Conservation (phyloP, 2,113 vertebrate species). For the Cebus imitator region DNA sequence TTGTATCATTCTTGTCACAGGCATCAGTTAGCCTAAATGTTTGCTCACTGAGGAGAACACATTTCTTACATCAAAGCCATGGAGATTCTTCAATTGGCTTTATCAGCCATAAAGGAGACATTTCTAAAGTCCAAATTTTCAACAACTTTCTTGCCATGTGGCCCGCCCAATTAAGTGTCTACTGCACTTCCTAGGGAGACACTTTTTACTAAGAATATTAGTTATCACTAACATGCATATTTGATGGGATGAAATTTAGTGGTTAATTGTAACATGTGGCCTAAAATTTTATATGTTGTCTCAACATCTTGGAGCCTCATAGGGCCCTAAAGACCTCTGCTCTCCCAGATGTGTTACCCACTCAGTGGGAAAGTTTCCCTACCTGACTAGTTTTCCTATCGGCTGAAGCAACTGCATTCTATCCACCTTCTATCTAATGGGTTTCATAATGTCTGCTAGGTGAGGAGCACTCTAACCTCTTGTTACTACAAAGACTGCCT, state of each 20-base stretch:
- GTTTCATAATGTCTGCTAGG: not conserved
- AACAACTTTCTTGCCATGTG: not conserved
- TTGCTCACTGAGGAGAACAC: not conserved
- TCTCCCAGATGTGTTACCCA: not conserved
- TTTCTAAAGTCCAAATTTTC: not conserved
- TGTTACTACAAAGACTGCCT: not conserved
- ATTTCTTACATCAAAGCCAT: not conserved
- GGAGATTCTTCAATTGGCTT: not conserved
- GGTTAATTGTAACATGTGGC: not conserved
- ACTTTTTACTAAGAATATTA: not conserved
- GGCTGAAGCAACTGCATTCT: not conserved
- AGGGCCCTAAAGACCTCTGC: not conserved
- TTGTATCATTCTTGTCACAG: not conserved
- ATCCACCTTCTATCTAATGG: not conserved
- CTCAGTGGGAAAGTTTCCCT: not conserved
- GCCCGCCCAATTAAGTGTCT: not conserved
- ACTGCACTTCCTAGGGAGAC: not conserved
- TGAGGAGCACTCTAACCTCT: not conserved
- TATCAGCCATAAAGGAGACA: not conserved
- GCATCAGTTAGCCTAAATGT: not conserved
- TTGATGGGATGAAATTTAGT: not conserved
- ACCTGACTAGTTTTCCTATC: not conserved
- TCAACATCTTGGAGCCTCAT: not conserved
- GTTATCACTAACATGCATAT: not conserved
- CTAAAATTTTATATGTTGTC: not conserved